Base-by-base conservation (phyloP, 2,888 invertebrate species). In the Schizaphis graminum region DNA sequence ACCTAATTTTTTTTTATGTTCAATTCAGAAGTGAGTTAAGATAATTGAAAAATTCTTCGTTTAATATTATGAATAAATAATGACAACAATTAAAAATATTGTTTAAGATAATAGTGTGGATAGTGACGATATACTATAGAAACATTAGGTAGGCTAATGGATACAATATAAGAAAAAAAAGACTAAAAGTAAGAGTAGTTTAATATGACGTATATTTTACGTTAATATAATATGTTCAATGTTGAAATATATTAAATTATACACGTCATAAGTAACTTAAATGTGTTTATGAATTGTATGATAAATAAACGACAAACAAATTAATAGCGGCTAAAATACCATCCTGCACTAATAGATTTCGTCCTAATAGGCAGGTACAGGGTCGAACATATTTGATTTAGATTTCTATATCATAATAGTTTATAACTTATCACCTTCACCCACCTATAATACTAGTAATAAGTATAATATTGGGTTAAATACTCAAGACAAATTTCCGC, bases 1-100 rank as follows among this genome's bases (percentile, higher is more conserved):
- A n/a, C 53, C 53, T 88, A 53, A 35, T 88, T 53, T 77, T n/a
- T 77, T 77, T 77, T 77, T 35, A 77, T 77, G 35, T 77, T 77
- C 35, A 77, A 77, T 35, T 35, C 35, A 77, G 77, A 1, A 35
- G 35, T 35, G 35, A 35, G 35, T 35, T 3, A 35, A 77, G 77
- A 77, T 77, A 77, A 77, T 77, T 35, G 77, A 35, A 77, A 77
- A 77, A 77, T 77, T 77, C 21, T 77, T 77, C 77, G 35, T 41
- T 77, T 77, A 21, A 77, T 77, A 35, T 77, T 77, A 35, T 77
- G 77, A 77, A 77, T 77, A n/a, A 67, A 28, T 67, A 35, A 35
- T 67, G 67, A 35, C 21, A 21, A 21, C 8, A 77, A 35, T 35
- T 8, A 21, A 77, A 77, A 35, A 77, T 77, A 77, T 77, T 77